Evolutionary conservation across 2,797 vertebrate species (phyloP).

Genomic region (Serranus cabrilla): DNA sequence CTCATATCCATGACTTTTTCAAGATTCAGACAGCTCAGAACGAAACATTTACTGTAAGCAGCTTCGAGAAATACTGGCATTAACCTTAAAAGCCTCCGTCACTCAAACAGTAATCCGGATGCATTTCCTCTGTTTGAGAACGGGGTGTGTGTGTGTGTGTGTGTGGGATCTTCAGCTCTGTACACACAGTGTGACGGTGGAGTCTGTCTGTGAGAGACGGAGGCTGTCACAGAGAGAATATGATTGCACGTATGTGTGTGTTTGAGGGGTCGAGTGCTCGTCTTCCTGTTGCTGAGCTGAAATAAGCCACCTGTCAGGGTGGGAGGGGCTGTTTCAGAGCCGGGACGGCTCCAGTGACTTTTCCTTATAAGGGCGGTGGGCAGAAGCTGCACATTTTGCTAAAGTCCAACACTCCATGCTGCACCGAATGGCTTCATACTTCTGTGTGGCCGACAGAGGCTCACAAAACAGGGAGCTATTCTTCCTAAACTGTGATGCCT

Average conservation of each 20-base stretch:
- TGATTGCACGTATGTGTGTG: slow-evolving; percentile 14
- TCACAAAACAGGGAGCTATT: background rate
- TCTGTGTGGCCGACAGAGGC: slow-evolving; percentile 44
- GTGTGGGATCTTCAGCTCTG: slow-evolving; percentile 4
- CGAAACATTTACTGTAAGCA: slow-evolving; percentile 4
- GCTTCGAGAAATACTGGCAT: background rate
- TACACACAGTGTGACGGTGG: slow-evolving; percentile 12
- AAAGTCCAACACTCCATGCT: slow-evolving; percentile 43
- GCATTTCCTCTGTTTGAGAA: slow-evolving; percentile 62
- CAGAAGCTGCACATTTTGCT: slow-evolving; percentile 61
- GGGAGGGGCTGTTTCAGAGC: slow-evolving; percentile 40
- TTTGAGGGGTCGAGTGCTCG: slow-evolving; percentile 51
- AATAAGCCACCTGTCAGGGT: slow-evolving; percentile 77
- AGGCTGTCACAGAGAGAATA: slow-evolving; percentile 1
- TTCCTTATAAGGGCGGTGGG: slow-evolving; percentile 80
- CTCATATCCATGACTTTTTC: background rate
- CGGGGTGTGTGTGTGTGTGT: slow-evolving; percentile 16
- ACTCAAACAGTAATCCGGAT: slow-evolving; percentile 43
- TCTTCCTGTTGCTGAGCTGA: slow-evolving; percentile 65
- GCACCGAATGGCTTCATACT: slow-evolving; percentile 51
- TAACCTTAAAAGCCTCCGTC: background rate
- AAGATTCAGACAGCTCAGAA: background rate
- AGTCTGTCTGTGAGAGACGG: background rate
- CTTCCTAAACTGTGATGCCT: background rate
- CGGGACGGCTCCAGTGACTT: slow-evolving; percentile 53